These are phyloP conservation scores for Polypterus bichir DNA, from an alignment of 2,113 vertebrate genomes.

Conservation along the genomic window DNA sequence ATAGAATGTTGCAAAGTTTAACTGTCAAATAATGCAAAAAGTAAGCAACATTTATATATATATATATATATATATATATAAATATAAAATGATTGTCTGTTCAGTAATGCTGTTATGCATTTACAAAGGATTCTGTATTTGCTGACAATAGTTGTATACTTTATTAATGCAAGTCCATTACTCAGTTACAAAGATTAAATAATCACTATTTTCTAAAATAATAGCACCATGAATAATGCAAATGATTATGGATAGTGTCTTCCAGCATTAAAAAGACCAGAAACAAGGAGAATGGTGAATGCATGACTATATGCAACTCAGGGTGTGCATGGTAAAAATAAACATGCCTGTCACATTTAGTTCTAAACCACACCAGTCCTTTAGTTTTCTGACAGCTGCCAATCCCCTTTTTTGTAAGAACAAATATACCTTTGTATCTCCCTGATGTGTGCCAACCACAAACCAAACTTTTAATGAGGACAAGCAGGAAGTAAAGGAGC, in stretches of 20 bases:
- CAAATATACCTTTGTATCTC: conserved; percentile 62
- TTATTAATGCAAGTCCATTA: no score
- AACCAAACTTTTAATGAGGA: conserved; percentile 59
- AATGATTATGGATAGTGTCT: not conserved
- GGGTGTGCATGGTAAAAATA: conserved; percentile 32
- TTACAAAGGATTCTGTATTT: no score
- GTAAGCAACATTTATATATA: no score
- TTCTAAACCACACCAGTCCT: conserved; percentile 29
- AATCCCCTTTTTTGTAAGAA: conserved; percentile 46
- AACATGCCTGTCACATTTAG: conserved; percentile 35
- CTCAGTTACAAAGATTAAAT: not conserved
- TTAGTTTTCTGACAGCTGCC: conserved; percentile 51
- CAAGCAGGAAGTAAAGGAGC: conserved; percentile 67
- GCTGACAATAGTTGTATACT: no score
- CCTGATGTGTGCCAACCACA: conserved; percentile 45
- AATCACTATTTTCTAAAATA: not conserved
- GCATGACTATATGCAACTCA: no score
- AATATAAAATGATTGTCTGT: no score
- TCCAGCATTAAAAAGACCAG: not conserved
- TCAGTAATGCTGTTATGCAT: no score
- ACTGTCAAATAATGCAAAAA: no score
- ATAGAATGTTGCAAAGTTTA: no score
- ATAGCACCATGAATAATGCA: not conserved
- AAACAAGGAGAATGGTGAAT: no score
- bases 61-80: no score